phyloP scores from a whole-genome alignment of 2,113 vertebrate species.

The Heptranchias perlo region DNA sequence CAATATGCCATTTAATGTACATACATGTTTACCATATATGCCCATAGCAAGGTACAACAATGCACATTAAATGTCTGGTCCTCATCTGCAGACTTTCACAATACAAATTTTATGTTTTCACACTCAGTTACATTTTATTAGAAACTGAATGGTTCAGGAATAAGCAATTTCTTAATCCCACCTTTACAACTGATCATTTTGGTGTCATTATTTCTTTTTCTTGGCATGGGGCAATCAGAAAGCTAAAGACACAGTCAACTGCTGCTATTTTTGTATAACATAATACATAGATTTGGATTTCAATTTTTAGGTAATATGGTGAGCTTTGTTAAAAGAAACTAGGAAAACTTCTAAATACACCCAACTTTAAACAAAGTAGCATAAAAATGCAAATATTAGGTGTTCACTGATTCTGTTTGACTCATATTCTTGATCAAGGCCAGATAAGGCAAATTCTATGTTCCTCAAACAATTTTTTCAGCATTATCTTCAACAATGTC shows the following conservation, averaged over 20 bases:
- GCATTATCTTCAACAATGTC: not conserved
- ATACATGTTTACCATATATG: not conserved
- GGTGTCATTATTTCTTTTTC: not conserved
- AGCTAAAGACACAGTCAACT: not conserved
- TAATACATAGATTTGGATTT: not conserved
- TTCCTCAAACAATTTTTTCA: constrained; percentile 20
- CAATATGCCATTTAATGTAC: not conserved
- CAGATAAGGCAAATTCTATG: not conserved
- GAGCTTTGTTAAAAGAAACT: not conserved
- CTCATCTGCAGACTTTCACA: not conserved
- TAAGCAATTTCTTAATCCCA: no score
- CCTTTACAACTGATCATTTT: not conserved
- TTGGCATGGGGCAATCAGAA: not conserved
- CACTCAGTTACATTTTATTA: not conserved
- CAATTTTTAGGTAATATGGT: not conserved
- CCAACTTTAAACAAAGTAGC: not conserved
- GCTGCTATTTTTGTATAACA: not conserved
- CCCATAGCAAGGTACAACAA: not conserved
- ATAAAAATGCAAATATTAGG: not conserved
- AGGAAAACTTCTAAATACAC: not conserved
- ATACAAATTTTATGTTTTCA: not conserved
- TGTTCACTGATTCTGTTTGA: not conserved
- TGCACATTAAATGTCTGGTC: not conserved
- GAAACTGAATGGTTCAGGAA: not conserved
- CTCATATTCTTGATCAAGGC: not conserved